Evolutionary conservation across 2,113 vertebrate species (phyloP).

Genomic region (Vicugna pacos): DNA sequence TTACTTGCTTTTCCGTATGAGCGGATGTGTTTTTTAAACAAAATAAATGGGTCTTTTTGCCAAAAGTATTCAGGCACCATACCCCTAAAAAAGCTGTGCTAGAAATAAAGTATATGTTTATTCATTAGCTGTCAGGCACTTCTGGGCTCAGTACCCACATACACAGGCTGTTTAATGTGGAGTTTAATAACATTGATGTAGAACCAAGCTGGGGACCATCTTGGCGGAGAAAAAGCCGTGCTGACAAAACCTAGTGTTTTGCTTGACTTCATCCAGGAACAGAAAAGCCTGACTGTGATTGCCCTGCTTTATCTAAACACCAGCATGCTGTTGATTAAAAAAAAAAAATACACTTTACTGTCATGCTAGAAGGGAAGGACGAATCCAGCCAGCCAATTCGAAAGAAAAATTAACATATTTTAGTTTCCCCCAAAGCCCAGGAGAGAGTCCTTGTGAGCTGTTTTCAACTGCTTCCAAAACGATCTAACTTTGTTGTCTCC

Average conservation of each 20-base stretch:
- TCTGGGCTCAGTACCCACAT: slow-evolving; percentile 59
- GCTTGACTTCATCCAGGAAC: slow-evolving; percentile 75
- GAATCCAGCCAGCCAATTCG: slow-evolving; percentile 47
- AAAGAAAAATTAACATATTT: slow-evolving; percentile 67
- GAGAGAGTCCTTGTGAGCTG: slow-evolving; percentile 22
- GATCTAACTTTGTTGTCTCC: slow-evolving; percentile 56
- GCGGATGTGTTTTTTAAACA: slow-evolving; percentile 70
- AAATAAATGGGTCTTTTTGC: slow-evolving; percentile 60
- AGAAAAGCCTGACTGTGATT: slow-evolving; percentile 63
- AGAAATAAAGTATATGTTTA: slow-evolving; percentile 71
- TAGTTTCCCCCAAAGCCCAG: slow-evolving; percentile 41
- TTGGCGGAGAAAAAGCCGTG: slow-evolving; percentile 65
- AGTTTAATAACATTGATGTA: slow-evolving; percentile 76
- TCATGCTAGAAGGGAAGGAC: slow-evolving; percentile 36
- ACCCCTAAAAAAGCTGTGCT: slow-evolving; percentile 39
- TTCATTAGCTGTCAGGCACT: slow-evolving; percentile 74
- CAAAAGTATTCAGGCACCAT: slow-evolving; percentile 58
- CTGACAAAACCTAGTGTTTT: slow-evolving; percentile 58
- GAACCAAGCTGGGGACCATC: slow-evolving; percentile 24
- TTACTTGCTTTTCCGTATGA: slow-evolving; percentile 57
- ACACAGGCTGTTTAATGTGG: slow-evolving; percentile 69
- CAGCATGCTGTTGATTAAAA: slow-evolving; percentile 50
- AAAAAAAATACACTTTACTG: slow-evolving; percentile 35
- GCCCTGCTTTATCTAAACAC: slow-evolving; percentile 74
- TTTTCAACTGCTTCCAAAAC: slow-evolving; percentile 55